Conservation (phyloP, 2,797 vertebrate species). For the Manis pentadactyla region DNA sequence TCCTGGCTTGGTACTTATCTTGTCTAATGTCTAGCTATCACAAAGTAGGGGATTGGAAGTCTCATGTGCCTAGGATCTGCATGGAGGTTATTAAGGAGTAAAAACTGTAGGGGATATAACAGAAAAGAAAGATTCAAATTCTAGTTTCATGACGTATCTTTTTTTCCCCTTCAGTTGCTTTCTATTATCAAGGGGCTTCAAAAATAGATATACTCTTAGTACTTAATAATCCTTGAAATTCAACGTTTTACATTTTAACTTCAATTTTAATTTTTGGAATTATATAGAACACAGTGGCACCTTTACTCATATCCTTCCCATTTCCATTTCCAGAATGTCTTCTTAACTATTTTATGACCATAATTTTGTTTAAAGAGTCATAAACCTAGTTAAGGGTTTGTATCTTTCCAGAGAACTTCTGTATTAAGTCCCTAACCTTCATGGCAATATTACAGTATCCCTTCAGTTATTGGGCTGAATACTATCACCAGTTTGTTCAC, state of each 20-base stretch:
- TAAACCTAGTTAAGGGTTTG: slow-evolving; percentile 20
- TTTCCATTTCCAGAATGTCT: not conserved
- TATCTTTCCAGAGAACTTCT: not conserved
- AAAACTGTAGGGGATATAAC: not conserved
- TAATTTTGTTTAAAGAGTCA: slow-evolving; percentile 30
- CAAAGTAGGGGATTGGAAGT: not conserved
- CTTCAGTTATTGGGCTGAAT: not conserved
- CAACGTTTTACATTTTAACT: slow-evolving; percentile 8
- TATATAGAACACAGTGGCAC: not conserved
- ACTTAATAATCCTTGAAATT: not conserved
- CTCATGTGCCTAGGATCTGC: not conserved
- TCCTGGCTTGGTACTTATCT: not conserved
- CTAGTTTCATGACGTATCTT: not conserved
- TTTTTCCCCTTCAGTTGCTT: not conserved
- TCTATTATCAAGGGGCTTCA: slow-evolving; percentile 35
- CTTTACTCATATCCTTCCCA: slow-evolving; percentile 13
- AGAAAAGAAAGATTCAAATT: slow-evolving; percentile 13
- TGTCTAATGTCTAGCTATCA: not conserved
- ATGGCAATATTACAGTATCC: not conserved
- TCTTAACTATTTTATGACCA: slow-evolving; percentile 29
- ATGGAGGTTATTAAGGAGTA: not conserved
- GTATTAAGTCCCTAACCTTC: slow-evolving; percentile 1
- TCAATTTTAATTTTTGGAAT: slow-evolving; percentile 48
- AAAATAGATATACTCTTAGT: not conserved
- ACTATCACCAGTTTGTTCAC: not conserved